Evolutionary conservation across 2,888 invertebrate genomes (phyloP).

Genomic region (Thereva nobilitata): DNA sequence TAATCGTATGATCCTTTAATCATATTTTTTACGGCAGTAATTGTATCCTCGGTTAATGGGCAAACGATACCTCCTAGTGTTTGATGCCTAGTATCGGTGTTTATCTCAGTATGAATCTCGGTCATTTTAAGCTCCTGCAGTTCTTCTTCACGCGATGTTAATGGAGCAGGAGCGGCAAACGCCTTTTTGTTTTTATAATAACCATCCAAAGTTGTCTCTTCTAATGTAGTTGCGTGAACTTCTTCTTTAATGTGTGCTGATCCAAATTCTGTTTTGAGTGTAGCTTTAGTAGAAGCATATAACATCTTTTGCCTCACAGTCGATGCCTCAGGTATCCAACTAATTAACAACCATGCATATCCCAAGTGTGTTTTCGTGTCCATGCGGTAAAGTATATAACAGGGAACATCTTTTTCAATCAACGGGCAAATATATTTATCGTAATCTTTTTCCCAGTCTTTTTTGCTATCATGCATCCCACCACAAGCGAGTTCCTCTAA

Average conservation of each 20-base stretch:
- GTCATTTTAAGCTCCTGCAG: conserved; percentile 75
- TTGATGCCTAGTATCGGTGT: conserved; percentile 82
- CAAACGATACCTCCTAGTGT: conserved; percentile 89
- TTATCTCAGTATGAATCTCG: conserved; percentile 74
- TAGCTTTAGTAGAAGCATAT: conserved; percentile 96
- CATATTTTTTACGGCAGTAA: conserved; percentile 75
- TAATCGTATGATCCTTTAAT: conserved; percentile 79
- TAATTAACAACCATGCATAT: conserved; percentile 89
- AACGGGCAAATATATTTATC: conserved; percentile 73
- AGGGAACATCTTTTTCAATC: conserved; percentile 80
- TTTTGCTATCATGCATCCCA: conserved; percentile 67
- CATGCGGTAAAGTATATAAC: conserved; percentile 86
- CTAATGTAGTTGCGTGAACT: conserved; percentile 83
- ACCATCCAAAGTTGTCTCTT: conserved; percentile 80
- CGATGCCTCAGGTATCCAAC: conserved; percentile 93
- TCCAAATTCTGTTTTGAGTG: conserved; percentile 95
- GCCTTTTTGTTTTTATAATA: conserved; percentile 79
- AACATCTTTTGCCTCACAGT: conserved; percentile 94
- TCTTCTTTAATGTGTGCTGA: conserved; percentile 93
- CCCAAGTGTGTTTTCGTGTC: conserved; percentile 79
- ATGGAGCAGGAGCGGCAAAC: conserved; percentile 82
- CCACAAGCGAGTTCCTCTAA: conserved; percentile 76
- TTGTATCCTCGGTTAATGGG: conserved; percentile 82
- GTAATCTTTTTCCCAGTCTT: conserved; percentile 85
- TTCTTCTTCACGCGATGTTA: conserved; percentile 87